Base-by-base conservation (phyloP, 1,140 invertebrate species). In the Leptonema lineaticorne region DNA sequence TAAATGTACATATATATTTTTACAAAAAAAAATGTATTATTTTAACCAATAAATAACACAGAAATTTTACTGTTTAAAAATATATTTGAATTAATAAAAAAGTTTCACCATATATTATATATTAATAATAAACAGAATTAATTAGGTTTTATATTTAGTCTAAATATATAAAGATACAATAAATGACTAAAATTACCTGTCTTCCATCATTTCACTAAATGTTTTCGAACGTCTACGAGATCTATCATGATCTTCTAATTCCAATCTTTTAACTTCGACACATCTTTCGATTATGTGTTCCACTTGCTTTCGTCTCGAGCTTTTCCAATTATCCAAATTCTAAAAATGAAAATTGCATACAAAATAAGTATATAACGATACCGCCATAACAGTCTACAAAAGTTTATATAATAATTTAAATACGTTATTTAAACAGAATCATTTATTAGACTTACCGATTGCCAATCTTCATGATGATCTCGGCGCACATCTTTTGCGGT, bases 291-390 rank as follows among this genome's bases (percentile, higher is more conserved):
- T 93, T 70, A 92, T 93, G 79, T 93, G 92, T 75, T 94, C 93
- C 74, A 92, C 91, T 67, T 89, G 86, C 88, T 94, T 94, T 85
- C 92, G 88, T 74, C 94, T 85, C 69, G 90, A 93, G 70, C 90
- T 92, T 81, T 95, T 96, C 94, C 94, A 96, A 82, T 93, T 94
- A 80, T 95, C 92, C 81, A 96, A 83, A 82, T 95, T 95, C 92
- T 95, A 80, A 9, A 76, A 73, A 64, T 70, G 74, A 70, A 62
- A 62, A 57, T 66, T 30, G 7, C 14, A 20, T 37, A 33, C 59
- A 30, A 2, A 59, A 56, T 57, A 33, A 63, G 56, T 62, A 1
- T 37, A 11, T 68, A 50, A 7, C 5, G 5, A n/a, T 33, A 33
- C 30, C 5, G n/a, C n/a, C n/a, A n/a, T n/a, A n/a, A n/a, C n/a